phyloP scores from a whole-genome alignment of 2,888 invertebrate species.

The Antheraea yamamai region DNA sequence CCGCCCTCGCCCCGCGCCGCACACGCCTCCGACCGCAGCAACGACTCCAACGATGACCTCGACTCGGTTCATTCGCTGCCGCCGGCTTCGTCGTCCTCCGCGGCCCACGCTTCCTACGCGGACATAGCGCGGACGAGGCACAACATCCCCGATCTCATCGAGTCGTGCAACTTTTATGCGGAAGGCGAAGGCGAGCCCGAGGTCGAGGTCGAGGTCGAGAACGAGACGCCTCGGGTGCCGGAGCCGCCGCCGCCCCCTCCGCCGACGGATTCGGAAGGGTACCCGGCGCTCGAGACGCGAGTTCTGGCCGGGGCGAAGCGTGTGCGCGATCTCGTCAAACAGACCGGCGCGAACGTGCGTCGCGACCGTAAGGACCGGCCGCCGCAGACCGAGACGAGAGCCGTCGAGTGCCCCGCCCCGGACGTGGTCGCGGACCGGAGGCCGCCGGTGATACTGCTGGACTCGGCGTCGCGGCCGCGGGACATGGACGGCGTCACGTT shows the following conservation, averaged over 20 bases:
- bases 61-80: conserved; percentile 94
- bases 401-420: conserved; percentile 60
- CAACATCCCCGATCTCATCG: conserved; percentile 79
- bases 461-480: conserved; percentile 78
- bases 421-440: conserved; percentile 76
- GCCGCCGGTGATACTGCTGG: conserved; percentile 88
- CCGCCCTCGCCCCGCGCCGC: conserved; percentile 81
- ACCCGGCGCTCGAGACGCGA: conserved; percentile 38
- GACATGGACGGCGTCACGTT: conserved; percentile 88
- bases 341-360: conserved; percentile 32
- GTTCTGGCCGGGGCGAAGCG: conserved; percentile 28
- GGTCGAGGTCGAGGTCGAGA: conserved; percentile 57
- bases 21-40: conserved; percentile 91
- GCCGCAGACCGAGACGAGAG: conserved; percentile 51
- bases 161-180: conserved; percentile 77
- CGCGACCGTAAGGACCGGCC: conserved; percentile 31
- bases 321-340: conserved; percentile 27
- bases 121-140: conserved; percentile 87
- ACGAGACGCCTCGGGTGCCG: conserved; percentile 27
- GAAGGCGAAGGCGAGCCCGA: conserved; percentile 56
- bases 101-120: conserved; percentile 87
- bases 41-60: conserved; percentile 89
- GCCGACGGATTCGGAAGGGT: conserved; percentile 35
- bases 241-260: conserved; percentile 33
- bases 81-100: conserved; percentile 36